A percentile compares a stretch with the other conserved stretches of the same genome.
Conservation (phyloP, 2,113 vertebrate species). For the Gymnogyps californianus region DNA sequence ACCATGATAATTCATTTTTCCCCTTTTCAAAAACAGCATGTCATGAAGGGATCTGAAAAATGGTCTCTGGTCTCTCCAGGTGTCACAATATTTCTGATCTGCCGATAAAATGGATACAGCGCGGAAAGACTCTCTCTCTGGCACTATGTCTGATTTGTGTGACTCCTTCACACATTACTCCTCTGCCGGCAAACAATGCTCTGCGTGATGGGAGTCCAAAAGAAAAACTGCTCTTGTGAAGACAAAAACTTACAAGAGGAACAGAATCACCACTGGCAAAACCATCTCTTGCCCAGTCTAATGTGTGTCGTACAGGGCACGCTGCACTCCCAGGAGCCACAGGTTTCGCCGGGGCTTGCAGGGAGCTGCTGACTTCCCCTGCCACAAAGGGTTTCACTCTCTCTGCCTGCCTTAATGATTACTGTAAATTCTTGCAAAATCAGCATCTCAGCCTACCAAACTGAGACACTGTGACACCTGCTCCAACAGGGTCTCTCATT, state of each 20-base stretch:
- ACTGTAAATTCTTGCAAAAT: not conserved
- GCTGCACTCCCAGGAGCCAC: not conserved
- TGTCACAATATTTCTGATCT: constrained; percentile 17
- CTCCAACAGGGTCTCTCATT: not conserved
- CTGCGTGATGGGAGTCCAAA: not conserved
- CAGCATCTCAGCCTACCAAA: not conserved
- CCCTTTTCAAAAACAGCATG: not conserved
- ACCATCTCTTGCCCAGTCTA: not conserved
- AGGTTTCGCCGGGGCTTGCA: rapidly evolving
- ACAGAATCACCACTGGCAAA: not conserved
- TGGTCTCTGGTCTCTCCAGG: not conserved
- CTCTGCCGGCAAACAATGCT: not conserved
- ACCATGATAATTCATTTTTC: not conserved
- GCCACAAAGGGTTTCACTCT: not conserved
- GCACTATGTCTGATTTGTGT: constrained; percentile 1
- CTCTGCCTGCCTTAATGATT: not conserved
- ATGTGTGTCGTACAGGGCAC: rapidly evolving
- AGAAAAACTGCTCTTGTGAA: not conserved
- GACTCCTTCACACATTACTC: constrained; percentile 2
- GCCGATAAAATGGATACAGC: constrained; percentile 24
- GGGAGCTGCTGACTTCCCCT: not conserved
- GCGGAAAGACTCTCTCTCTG: not conserved
- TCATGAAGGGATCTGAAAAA: constrained; percentile 23
- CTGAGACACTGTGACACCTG: not conserved
- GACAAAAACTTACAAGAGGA: not conserved